A percentile compares a stretch with the other conserved stretches of the same genome.
These are phyloP conservation scores for Pyralis farinalis DNA, from an alignment of 2,888 invertebrate species.

Conservation along the genomic window DNA sequence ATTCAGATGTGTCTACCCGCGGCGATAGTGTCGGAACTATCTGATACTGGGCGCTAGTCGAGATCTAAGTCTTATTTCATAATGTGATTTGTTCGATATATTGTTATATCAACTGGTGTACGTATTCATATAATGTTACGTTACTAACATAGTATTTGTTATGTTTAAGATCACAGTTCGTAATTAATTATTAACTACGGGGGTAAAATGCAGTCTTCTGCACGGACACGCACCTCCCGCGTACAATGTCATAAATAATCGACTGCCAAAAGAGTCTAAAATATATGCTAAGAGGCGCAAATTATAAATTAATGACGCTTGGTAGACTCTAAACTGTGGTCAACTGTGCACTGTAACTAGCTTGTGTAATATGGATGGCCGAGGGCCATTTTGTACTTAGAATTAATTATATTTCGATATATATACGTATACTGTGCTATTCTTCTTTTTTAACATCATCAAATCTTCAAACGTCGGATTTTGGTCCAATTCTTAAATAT, in stretches of 20 bases:
- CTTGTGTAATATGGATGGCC: constrained; percentile 1
- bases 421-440: neutral
- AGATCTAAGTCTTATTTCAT: constrained; percentile 48
- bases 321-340: constrained; percentile 3
- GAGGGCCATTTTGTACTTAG: constrained; percentile 11
- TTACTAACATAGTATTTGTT: constrained; percentile 14
- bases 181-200: constrained; percentile 15
- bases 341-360: neutral
- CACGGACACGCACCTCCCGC: neutral
- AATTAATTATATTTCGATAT: constrained; percentile 4
- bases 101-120: constrained; percentile 19
- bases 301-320: constrained; percentile 3
- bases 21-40: constrained; percentile 16
- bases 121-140: constrained; percentile 21
- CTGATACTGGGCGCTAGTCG: constrained; percentile 45
- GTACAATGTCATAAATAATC: constrained; percentile 1
- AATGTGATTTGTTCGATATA: constrained; percentile 25
- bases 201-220: constrained; percentile 7
- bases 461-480: neutral
- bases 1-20: constrained; percentile 22
- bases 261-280: constrained; percentile 3
- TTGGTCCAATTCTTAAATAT: no score
- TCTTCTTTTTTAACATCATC: neutral
- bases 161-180: constrained; percentile 18
- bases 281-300: neutral